These are phyloP conservation scores for Ylistrum balloti DNA, from an alignment of 1,140 invertebrate species.

Conservation along the genomic window DNA sequence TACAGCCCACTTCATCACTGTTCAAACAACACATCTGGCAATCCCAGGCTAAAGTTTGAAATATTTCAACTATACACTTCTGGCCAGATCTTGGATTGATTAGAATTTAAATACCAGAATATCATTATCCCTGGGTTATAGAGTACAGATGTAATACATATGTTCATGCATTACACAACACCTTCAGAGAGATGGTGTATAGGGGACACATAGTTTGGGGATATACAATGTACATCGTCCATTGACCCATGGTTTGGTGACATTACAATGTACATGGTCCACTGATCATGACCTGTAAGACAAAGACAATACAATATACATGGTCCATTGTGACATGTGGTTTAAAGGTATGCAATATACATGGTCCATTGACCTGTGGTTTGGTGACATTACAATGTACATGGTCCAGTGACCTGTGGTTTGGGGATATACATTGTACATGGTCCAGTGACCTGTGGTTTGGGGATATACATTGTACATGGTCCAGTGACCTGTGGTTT, in stretches of 20 bases:
- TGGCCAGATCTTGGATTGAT: neutral
- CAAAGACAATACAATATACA: neutral
- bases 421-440: neutral
- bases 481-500: neutral
- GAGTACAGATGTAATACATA: neutral
- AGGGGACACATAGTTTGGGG: neutral
- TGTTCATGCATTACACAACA: neutral
- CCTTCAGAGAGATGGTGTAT: neutral
- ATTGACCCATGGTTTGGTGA: neutral
- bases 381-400: neutral
- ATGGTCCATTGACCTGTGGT: neutral
- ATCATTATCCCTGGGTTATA: neutral
- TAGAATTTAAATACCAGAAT: neutral
- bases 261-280: too few relatives aligned
- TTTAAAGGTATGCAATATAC: neutral
- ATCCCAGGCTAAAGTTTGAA: neutral
- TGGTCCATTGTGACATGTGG: neutral
- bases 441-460: neutral
- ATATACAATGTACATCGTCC: neutral
- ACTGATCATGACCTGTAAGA: neutral
- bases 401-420: neutral
- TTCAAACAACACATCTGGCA: neutral
- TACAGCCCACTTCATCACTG: neutral
- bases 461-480: neutral
- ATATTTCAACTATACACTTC: neutral